Percentiles rank a stretch among this genome's conserved stretches.
These are phyloP conservation scores for Lagopus leucura DNA, from an alignment of 2,113 vertebrate species.

Conservation along the genomic window DNA sequence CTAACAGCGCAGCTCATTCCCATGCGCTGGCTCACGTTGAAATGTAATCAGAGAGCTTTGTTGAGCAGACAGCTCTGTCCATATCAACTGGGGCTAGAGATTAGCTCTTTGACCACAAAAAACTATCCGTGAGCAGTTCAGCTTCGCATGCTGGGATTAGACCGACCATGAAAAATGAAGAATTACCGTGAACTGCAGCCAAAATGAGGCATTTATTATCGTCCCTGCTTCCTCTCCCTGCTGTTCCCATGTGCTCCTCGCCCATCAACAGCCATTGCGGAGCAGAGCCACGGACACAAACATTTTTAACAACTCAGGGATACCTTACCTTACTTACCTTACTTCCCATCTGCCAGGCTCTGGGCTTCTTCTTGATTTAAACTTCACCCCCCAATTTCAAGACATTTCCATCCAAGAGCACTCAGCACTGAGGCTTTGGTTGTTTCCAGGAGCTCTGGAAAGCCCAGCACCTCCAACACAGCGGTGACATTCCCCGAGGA, in stretches of 20 bases:
- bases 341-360: neutral
- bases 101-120: neutral
- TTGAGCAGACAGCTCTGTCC: neutral
- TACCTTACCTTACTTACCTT: neutral
- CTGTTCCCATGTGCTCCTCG: neutral
- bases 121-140: neutral
- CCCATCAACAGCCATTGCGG: neutral
- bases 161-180: neutral
- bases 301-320: neutral
- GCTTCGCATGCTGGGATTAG: neutral
- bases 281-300: neutral
- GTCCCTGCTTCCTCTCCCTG: neutral
- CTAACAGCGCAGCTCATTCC: fast-evolving
- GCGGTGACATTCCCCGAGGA: neutral
- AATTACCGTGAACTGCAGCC: neutral
- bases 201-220: neutral
- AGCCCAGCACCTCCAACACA: neutral
- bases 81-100: neutral
- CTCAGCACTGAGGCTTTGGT: too few relatives aligned
- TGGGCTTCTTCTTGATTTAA: neutral
- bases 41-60: fast-evolving
- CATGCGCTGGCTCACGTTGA: fast-evolving
- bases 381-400: neutral
- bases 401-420: too few relatives aligned
- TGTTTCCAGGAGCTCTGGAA: neutral